These are phyloP conservation scores for Scaptomyza reducta DNA, from an alignment of 2,888 invertebrate species.

Conservation along the genomic window DNA sequence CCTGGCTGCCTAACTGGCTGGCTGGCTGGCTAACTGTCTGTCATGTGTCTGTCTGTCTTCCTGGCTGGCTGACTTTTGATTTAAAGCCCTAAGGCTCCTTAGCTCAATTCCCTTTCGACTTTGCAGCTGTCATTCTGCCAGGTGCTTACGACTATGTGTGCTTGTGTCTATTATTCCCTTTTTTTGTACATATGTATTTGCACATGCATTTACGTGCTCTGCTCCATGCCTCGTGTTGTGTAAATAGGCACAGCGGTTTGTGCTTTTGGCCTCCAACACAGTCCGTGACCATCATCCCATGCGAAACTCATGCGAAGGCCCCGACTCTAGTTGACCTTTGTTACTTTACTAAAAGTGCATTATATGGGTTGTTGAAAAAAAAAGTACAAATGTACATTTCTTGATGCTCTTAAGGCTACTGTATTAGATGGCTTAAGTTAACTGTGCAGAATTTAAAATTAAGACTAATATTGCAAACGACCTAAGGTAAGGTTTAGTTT, in stretches of 20 bases:
- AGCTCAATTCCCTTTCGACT: slow-evolving; percentile 70
- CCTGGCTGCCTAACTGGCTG: slow-evolving; percentile 42
- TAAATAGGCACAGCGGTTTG: slow-evolving; percentile 63
- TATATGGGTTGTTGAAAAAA: slow-evolving; percentile 36
- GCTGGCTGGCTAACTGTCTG: slow-evolving; percentile 20
- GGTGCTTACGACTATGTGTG: slow-evolving; percentile 43
- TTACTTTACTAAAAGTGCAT: slow-evolving; percentile 41
- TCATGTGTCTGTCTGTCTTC: slow-evolving; percentile 19
- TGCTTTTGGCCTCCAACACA: slow-evolving; percentile 33
- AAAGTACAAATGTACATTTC: not conserved
- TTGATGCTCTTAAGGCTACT: slow-evolving; percentile 22
- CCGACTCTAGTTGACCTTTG: slow-evolving; percentile 52
- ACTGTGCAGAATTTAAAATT: not conserved
- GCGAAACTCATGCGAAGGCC: slow-evolving; percentile 13
- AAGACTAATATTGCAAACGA: too few species aligned
- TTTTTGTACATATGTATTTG: slow-evolving; percentile 46
- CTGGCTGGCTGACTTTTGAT: slow-evolving; percentile 68
- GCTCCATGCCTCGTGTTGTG: slow-evolving; percentile 43
- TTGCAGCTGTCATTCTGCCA: slow-evolving; percentile 59
- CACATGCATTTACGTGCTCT: slow-evolving; percentile 67
- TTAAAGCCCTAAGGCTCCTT: slow-evolving; percentile 71
- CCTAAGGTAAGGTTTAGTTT: too few species aligned
- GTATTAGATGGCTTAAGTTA: slow-evolving; percentile 19
- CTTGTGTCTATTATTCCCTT: slow-evolving; percentile 22
- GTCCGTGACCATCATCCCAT: slow-evolving; percentile 55